These are phyloP conservation scores for Colossoma macropomum DNA, from an alignment of 2,113 vertebrate species.

Conservation along the genomic window DNA sequence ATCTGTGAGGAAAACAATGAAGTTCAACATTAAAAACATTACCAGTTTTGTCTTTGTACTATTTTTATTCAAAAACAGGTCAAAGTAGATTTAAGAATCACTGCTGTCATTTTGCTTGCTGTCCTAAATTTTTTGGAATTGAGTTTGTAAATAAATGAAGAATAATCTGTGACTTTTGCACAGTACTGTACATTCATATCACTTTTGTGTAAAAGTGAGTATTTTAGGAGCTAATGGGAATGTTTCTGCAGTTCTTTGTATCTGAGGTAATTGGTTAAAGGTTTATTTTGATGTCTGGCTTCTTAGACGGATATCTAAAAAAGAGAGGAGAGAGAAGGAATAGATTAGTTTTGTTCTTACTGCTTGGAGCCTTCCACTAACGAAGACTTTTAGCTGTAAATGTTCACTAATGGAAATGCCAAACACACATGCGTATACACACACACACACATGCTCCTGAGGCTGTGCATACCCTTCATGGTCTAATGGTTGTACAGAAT, in stretches of 20 bases:
- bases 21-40: too few relatives aligned
- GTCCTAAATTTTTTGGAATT: too few relatives aligned
- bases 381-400: constrained; percentile 55
- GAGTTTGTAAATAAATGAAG: too few relatives aligned
- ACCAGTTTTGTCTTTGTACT: too few relatives aligned
- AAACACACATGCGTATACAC: too few relatives aligned
- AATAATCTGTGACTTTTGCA: too few relatives aligned
- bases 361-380: constrained; percentile 40
- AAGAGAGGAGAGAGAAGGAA: neutral
- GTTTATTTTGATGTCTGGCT: constrained; percentile 34
- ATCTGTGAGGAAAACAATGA: too few relatives aligned
- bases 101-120: too few relatives aligned
- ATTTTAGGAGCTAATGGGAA: neutral
- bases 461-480: constrained; percentile 57
- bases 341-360: neutral
- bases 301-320: constrained; percentile 32
- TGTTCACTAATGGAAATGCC: constrained; percentile 50
- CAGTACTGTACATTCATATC: too few relatives aligned
- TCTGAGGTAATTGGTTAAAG: constrained; percentile 50
- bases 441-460: constrained; percentile 36
- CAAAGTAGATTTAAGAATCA: too few relatives aligned
- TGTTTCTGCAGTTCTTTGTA: neutral
- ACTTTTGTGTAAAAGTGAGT: neutral
- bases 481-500: constrained; percentile 68
- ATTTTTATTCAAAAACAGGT: too few relatives aligned